Conservation (phyloP, 2,888 invertebrate genomes). For the Leptopterna dolabrata region DNA sequence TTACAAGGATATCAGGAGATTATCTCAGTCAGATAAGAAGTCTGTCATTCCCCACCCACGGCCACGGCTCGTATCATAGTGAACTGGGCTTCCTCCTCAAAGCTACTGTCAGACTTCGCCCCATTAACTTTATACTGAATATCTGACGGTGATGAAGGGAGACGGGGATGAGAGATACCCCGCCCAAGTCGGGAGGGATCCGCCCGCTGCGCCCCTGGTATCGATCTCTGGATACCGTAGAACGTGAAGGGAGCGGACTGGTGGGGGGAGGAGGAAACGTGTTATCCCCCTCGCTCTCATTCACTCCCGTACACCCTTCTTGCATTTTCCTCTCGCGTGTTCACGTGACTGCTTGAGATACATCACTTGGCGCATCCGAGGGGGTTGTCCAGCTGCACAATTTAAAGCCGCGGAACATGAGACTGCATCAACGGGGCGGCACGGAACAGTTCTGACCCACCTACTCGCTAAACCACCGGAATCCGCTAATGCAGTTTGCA, state of each 20-base stretch:
- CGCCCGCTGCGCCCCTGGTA: not conserved
- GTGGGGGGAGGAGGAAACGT: conserved; percentile 1
- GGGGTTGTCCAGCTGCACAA: not conserved
- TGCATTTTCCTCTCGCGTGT: conserved; percentile 12
- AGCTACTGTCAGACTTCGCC: conserved; percentile 29
- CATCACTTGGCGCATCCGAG: conserved; percentile 31
- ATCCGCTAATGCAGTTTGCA: not conserved
- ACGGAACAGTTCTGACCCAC: not conserved
- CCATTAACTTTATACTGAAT: conserved; percentile 26
- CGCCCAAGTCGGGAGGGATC: conserved; percentile 18
- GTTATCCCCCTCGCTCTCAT: not conserved
- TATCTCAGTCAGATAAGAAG: conserved; percentile 4
- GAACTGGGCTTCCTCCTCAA: conserved; percentile 16
- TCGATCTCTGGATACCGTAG: not conserved
- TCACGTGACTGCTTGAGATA: conserved; percentile 36
- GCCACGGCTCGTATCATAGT: not conserved
- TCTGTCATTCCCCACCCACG: conserved; percentile 4
- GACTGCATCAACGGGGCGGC: not conserved
- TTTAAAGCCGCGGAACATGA: conserved; percentile 21
- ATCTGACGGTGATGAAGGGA: not conserved
- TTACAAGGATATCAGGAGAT: conserved; percentile 5
- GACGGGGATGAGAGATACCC: not conserved
- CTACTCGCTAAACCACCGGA: not conserved
- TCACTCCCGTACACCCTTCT: not conserved
- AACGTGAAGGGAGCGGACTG: not conserved